Conservation (phyloP, 2,888 invertebrate genomes). For the Aphrophora alni region DNA sequence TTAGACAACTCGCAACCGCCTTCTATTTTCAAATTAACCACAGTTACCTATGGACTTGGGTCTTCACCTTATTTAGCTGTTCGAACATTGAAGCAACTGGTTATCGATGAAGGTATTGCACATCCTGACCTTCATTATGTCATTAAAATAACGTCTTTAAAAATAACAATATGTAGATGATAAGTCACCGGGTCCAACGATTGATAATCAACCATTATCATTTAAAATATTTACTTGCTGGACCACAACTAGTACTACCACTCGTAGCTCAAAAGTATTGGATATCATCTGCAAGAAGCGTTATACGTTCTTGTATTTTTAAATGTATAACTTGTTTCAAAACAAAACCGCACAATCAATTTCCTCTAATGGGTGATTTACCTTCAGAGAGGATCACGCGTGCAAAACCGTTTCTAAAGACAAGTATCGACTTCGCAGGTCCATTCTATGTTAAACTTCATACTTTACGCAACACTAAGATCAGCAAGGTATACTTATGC, state of each 20-base stretch:
- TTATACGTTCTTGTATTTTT: conserved; percentile 38
- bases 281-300: conserved; percentile 41
- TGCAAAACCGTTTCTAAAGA: conserved; percentile 13
- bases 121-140: too few species aligned
- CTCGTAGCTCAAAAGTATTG: conserved; percentile 42
- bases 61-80: too few species aligned
- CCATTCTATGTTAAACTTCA: conserved; percentile 28
- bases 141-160: too few species aligned
- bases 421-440: conserved; percentile 22
- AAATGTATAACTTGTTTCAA: conserved; percentile 44
- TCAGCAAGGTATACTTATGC: conserved; percentile 44
- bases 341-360: conserved; percentile 9
- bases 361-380: conserved; percentile 29
- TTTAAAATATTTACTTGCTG: conserved; percentile 36
- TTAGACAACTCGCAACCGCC: neutral
- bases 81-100: neutral
- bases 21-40: neutral
- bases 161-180: too few species aligned
- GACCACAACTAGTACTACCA: conserved; percentile 41
- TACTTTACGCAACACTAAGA: conserved; percentile 15
- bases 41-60: neutral
- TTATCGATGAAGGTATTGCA: neutral
- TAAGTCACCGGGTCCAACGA: too few species aligned
- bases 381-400: conserved; percentile 14
- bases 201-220: conserved; percentile 33